Evolutionary conservation across 2,113 vertebrate species (phyloP), one percentile per base, ranked within the genome.

Genomic region (Engraulis encrasicolus): DNA sequence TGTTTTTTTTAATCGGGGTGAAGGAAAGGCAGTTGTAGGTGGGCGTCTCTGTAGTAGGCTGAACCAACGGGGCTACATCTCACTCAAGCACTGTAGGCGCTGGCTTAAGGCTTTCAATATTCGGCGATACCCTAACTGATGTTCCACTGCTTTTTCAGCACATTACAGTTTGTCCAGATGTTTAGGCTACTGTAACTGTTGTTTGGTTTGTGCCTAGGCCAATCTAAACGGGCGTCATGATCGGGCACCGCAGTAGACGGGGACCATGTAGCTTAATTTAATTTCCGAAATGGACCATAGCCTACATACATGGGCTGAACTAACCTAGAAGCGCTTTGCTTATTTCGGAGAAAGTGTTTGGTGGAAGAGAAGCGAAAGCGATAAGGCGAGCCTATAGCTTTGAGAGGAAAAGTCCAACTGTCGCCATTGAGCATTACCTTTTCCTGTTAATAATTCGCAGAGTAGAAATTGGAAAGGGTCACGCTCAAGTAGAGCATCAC

Each of bases 31-130:
- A 31, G 66, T 74, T 74, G 66, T 74, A 74, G 66, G 66, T 74
- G 66, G 66, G 66, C 66, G 66, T 89, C 78, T 92, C 52, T 89
- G 85, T 86, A 85, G 86, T 91, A 94, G 93, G 89, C 93, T 93
- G 88, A 90, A 90, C 77, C 90, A 90, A 81, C 89, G 92, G 80
- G 92, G 92, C 92, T 92, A 87, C 93, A 93, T 31, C 66, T 74
- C 66, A 74, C 11, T 74, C 66, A 74, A 74, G 15, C 12, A 3
- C 31, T 74, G 23, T 34, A 34, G 31, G n/a, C n/a, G n/a, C 31
- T 34, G 66, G 66, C 14, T 74, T 34, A 0, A 12, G 66, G 27
- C 31, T 74, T 14, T 66, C 20, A 31, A 71, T 27, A 27, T 74
- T 74, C 34, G n/a, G n/a, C n/a, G n/a, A n/a, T 2, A 4, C 17